Evolutionary conservation across 2,888 invertebrate species (phyloP).

Genomic region (Drosophila ustulata): DNA sequence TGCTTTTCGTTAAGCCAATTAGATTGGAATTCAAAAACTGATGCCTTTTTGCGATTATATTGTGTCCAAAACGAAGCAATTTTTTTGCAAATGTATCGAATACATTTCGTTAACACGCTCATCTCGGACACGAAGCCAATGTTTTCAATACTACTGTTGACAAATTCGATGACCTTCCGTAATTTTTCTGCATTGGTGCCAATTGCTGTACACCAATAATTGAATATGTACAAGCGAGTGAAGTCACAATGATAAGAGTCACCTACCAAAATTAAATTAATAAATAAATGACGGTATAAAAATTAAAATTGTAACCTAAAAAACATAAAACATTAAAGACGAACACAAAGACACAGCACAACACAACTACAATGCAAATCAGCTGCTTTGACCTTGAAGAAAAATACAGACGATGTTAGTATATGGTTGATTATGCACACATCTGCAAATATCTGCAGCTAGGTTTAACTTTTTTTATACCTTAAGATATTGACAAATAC

Average conservation of each 20-base stretch:
- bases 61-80: conserved; percentile 5
- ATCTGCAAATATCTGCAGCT: conserved; percentile 7
- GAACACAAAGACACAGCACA: no score
- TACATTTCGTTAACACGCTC: not conserved
- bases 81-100: conserved; percentile 6
- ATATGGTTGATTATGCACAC: not conserved
- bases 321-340: no score
- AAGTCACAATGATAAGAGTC: not conserved
- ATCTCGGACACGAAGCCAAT: not conserved
- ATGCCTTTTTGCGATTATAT: conserved; percentile 1
- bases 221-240: not conserved
- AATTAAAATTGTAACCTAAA: not conserved
- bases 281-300: not conserved
- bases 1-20: conserved; percentile 7
- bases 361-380: no score
- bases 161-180: not conserved
- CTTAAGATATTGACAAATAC: conserved; percentile 9
- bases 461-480: not conserved
- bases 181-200: conserved; percentile 2
- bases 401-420: not conserved
- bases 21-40: conserved; percentile 8
- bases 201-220: not conserved
- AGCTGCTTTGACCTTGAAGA: not conserved
- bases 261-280: not conserved
- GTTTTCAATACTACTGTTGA: not conserved